Evolutionary conservation across 1,140 invertebrate genomes (phyloP).

Genomic region (Carposina sasakii): DNA sequence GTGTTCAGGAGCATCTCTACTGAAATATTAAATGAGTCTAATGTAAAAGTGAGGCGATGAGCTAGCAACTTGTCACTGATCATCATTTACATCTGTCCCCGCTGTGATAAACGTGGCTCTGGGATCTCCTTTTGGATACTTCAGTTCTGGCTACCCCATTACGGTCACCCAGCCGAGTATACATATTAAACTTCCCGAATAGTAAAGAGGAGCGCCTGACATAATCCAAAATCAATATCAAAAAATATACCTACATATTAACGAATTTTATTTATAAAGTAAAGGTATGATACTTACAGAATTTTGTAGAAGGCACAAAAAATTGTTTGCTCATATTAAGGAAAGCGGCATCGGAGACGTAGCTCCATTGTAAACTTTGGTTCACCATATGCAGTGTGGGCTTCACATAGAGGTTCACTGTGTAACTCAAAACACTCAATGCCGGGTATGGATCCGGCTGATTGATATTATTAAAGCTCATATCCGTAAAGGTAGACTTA

Average conservation of each 20-base stretch:
- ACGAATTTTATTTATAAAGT: too few relatives aligned
- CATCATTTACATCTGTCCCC: too few relatives aligned
- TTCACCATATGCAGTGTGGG: slow-evolving; percentile 46
- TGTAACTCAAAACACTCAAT: slow-evolving; percentile 25
- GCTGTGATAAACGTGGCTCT: too few relatives aligned
- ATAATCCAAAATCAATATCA: too few relatives aligned
- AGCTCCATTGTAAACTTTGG: slow-evolving; percentile 42
- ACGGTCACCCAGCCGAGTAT: too few relatives aligned
- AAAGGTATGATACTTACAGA: slow-evolving; percentile 37
- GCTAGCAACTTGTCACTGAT: too few relatives aligned
- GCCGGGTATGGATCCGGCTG: slow-evolving; percentile 29
- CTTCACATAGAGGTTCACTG: slow-evolving; percentile 51
- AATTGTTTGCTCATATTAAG: slow-evolving; percentile 37
- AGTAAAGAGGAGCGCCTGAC: too few relatives aligned
- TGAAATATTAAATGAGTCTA: slow-evolving; percentile 43
- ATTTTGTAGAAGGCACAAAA: slow-evolving; percentile 43
- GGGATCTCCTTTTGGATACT: too few relatives aligned
- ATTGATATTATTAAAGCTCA: slow-evolving; percentile 55
- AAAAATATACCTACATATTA: too few relatives aligned
- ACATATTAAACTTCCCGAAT: too few relatives aligned
- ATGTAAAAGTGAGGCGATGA: too few relatives aligned
- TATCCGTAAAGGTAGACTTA: slow-evolving; percentile 30
- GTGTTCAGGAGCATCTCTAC: slow-evolving; percentile 49
- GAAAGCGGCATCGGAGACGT: slow-evolving; percentile 34
- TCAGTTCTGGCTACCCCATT: too few relatives aligned